Base-by-base conservation (phyloP, 2,797 vertebrate genomes). In the Cheirogaleus major region DNA sequence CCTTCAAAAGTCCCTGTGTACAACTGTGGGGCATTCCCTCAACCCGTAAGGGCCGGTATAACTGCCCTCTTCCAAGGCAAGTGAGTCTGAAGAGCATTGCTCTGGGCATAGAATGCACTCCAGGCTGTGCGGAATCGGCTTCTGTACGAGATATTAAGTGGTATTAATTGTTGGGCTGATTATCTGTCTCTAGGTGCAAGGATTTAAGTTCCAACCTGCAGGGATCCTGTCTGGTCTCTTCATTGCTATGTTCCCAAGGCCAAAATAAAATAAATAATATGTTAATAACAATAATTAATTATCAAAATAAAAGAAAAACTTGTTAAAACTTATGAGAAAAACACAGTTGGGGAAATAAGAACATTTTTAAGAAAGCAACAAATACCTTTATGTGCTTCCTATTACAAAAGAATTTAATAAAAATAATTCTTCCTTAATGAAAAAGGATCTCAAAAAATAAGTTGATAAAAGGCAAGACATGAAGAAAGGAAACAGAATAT, bases 121-220 rank as follows among this genome's bases (percentile, higher is more conserved):
- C 15, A 0, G 32, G 13, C 5, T 8, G 2, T 4, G 4, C 1
- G 1, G 45, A 10, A 12, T 0, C 1, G 2, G 32, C 12, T 38
- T 38, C 50, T 59, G 30, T 22, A 38, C 0, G 6, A 25, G 48
- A 5, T 9, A 35, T 2, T 5, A 61, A 18, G 2, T 0, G 11
- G 10, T 23, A 25, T 2, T 8, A 13, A 2, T 27, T 38, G 11
- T 13, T 5, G 7, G 7, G 6, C 11, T 15, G 50, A 22, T 4
- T 14, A 15, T 17, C 27, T 83, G 59, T 32, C 35, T 79, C 32
- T 41, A n/a, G 30, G 15, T 20, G 22, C 0, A 13, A 50, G 65
- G 23, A 35, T 7, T 52, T 11, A 35, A 52, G 8, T 30, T 32
- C 18, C 5, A 1, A 59, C 10, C 18, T 9, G 1, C n/a, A 52